These are phyloP conservation scores for Apamea epomidion DNA, from an alignment of 2,888 invertebrate species.

Conservation along the genomic window DNA sequence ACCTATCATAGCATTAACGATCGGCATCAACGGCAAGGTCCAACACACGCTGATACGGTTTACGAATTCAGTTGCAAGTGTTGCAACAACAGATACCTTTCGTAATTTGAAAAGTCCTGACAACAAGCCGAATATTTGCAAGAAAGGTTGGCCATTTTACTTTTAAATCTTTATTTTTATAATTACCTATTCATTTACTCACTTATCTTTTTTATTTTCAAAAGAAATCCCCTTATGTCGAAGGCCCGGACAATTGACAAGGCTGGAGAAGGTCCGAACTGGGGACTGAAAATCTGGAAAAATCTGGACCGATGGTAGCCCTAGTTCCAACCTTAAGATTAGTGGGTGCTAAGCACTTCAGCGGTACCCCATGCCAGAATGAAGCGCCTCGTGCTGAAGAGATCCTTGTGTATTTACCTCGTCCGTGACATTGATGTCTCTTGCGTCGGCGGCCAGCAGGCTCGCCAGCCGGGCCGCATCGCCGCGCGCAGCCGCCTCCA, in stretches of 20 bases:
- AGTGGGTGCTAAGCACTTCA: background rate
- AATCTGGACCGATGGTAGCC: too few relatives aligned
- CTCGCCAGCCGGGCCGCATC: conserved; percentile 94
- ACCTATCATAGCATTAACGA: background rate
- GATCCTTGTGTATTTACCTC: conserved; percentile 87
- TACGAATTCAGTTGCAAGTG: too few relatives aligned
- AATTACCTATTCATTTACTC: background rate
- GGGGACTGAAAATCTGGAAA: background rate
- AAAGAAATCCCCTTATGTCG: background rate
- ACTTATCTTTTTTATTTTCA: background rate
- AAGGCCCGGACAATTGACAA: background rate
- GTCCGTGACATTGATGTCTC: conserved; percentile 93
- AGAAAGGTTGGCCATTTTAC: background rate
- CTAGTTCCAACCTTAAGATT: background rate
- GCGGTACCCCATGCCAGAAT: background rate
- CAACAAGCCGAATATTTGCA: background rate
- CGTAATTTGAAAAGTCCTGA: too few relatives aligned
- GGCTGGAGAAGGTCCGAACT: background rate
- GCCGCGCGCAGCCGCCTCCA: conserved; percentile 95
- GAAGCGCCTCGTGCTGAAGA: background rate
- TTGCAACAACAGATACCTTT: background rate
- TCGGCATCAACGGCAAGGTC: background rate
- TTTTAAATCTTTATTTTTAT: background rate
- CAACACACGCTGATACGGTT: too few relatives aligned
- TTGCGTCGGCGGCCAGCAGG: conserved; percentile 92